Evolutionary conservation across 2,797 vertebrate genomes (phyloP).

Genomic region (Hozukius guyotensis): DNA sequence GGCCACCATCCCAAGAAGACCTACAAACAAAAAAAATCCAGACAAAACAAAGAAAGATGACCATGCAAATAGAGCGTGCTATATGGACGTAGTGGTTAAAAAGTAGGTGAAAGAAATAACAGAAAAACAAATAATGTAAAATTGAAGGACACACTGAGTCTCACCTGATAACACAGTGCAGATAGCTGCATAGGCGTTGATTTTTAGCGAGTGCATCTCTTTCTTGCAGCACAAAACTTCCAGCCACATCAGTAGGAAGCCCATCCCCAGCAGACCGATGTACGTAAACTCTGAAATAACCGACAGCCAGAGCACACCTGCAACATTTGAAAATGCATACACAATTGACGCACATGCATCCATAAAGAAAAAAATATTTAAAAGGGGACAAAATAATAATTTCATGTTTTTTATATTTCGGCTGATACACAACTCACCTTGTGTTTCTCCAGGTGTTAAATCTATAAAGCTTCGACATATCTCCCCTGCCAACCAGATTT

Average conservation of each 20-base stretch:
- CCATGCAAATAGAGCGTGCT: not conserved
- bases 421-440: conserved; percentile 73
- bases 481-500: conserved; percentile 76
- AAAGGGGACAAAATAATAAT: not conserved
- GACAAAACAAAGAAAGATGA: not conserved
- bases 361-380: not conserved
- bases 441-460: conserved; percentile 86
- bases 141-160: not conserved
- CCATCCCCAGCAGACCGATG: conserved; percentile 86
- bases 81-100: not conserved
- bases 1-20: conserved; percentile 87
- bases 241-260: conserved; percentile 89
- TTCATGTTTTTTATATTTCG: not conserved
- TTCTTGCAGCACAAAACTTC: conserved; percentile 85
- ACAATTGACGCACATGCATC: not conserved
- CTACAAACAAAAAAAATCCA: conserved; percentile 48
- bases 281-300: conserved; percentile 88
- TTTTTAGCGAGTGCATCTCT: conserved; percentile 87
- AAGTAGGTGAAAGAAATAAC: not conserved
- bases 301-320: conserved; percentile 85
- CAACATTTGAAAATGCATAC: conserved; percentile 13
- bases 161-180: conserved; percentile 88
- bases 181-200: conserved; percentile 88
- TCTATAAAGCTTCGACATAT: conserved; percentile 88
- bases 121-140: not conserved